Base-by-base conservation (phyloP, 2,113 vertebrate species). In the Raja brachyura region DNA sequence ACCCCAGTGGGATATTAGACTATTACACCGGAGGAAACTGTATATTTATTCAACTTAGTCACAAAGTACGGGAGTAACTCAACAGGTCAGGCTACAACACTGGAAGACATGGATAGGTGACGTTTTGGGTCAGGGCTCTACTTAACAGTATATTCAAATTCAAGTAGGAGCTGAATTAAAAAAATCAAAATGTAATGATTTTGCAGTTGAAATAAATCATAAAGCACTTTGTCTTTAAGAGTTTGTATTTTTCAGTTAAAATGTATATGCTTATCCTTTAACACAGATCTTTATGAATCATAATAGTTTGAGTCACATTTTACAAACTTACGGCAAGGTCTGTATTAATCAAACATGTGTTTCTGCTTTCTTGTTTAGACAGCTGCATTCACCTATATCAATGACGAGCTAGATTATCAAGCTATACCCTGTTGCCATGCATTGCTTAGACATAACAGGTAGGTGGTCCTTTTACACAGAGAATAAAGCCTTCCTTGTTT, bases 401-500 rank as follows among this genome's bases (percentile, higher is more conserved):
- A 73, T 73, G 90, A 92, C 68, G 59, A 73, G 20, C 20, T 73
- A 5, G 90, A 73, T 92, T 54, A 74, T 92, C 90, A 92, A 92
- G 33, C 48, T 39, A 92, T 25, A 92, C 90, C 68, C 73, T 92
- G 90, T 73, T 92, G 90, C 68, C 48, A 48, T 54, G 90, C 22
- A 92, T 54, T 73, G 90, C 33, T 92, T 92, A 14, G 68, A 39
- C 33, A 92, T 73, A 48, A 92, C 68, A 92, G 68, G 90, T 92
- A 92, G 68, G 90, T 92, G 90, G 66, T 92, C 90, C 54, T 73
- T 92, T 73, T 92, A 92, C 33, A 68, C 31, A 10, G 39, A 92
- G 90, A 73, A 92, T 68, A 92, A 92, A 92, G 90, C 66, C 48
- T 92, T 73, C 18, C 90, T 92, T 92, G 90, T 92, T 73, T 92